Percentiles rank a stretch among this genome's conserved stretches.
Evolutionary conservation across 2,113 vertebrate species (phyloP).

Genomic region (Perca schrenkii): DNA sequence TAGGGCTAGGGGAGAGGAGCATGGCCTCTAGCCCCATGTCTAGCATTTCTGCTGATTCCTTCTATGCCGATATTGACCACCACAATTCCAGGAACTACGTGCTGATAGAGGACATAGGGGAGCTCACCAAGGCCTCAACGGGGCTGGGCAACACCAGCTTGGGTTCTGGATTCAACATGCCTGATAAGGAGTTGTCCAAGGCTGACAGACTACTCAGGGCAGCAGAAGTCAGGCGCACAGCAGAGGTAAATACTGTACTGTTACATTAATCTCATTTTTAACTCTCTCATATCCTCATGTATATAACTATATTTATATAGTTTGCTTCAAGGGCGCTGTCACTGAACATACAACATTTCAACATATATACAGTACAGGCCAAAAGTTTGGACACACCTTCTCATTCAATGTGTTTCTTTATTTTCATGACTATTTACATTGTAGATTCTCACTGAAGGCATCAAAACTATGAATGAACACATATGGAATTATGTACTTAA

Average conservation of each 20-base stretch:
- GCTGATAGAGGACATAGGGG: slow-evolving; percentile 96
- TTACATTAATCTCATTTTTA: background rate
- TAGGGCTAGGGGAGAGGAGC: slow-evolving; percentile 95
- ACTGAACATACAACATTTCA: background rate
- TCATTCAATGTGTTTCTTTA: too few relatives aligned
- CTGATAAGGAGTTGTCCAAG: slow-evolving; percentile 96
- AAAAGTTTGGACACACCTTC: too few relatives aligned
- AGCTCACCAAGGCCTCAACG: slow-evolving; percentile 92
- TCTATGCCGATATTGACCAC: slow-evolving; percentile 97
- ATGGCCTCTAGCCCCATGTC: slow-evolving; percentile 97
- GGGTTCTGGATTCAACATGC: slow-evolving; percentile 91
- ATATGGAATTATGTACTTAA: too few relatives aligned
- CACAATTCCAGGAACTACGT: slow-evolving; percentile 94
- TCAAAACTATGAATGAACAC: too few relatives aligned
- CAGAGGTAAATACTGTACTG: slow-evolving; percentile 86
- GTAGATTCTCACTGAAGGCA: too few relatives aligned
- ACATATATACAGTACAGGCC: too few relatives aligned
- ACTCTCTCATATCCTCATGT: background rate
- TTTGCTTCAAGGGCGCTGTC: background rate
- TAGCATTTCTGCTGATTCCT: slow-evolving; percentile 97
- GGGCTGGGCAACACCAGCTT: slow-evolving; percentile 86
- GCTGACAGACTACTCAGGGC: slow-evolving; percentile 92
- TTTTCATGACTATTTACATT: too few relatives aligned
- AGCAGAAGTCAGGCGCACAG: slow-evolving; percentile 90
- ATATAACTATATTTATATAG: background rate